Conservation (phyloP, 2,888 invertebrate genomes). For the Phania funesta region DNA sequence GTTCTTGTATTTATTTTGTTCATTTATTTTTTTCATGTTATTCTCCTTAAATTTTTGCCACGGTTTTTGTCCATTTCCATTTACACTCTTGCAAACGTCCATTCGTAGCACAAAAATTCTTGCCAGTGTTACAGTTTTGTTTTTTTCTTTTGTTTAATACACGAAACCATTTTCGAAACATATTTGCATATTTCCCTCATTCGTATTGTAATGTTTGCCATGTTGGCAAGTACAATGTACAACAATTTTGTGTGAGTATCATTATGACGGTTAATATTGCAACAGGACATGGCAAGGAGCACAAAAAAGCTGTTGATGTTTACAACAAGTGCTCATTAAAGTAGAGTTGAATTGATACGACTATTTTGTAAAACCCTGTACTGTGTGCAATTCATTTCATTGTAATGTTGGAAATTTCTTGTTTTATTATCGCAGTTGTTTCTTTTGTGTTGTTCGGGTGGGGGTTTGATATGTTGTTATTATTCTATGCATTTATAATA, state of each 20-base stretch:
- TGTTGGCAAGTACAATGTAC: background rate
- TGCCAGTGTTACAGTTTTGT: constrained; percentile 39
- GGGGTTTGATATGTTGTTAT: constrained; percentile 48
- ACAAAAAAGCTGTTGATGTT: background rate
- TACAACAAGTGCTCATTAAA: constrained; percentile 7
- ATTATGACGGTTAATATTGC: constrained; percentile 58
- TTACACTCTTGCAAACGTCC: background rate
- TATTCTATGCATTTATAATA: constrained; percentile 64
- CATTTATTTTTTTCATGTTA: constrained; percentile 51
- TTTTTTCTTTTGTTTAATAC: background rate
- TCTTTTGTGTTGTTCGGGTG: background rate
- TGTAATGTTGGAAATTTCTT: constrained; percentile 27
- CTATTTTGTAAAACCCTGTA: constrained; percentile 19
- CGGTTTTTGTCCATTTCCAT: constrained; percentile 23
- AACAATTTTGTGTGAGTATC: background rate
- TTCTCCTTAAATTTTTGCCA: constrained; percentile 42
- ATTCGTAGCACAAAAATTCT: constrained; percentile 4
- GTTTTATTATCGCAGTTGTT: background rate
- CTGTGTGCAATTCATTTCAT: constrained; percentile 29
- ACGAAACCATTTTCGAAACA: constrained; percentile 36
- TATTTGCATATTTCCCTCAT: constrained; percentile 65
- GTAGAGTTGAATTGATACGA: background rate
- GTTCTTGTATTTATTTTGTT: no score
- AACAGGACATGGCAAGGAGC: constrained; percentile 36
- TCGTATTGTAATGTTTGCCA: constrained; percentile 32